Evolutionary conservation across 2,888 invertebrate genomes (phyloP).

Genomic region (Platycheirus rosarum): DNA sequence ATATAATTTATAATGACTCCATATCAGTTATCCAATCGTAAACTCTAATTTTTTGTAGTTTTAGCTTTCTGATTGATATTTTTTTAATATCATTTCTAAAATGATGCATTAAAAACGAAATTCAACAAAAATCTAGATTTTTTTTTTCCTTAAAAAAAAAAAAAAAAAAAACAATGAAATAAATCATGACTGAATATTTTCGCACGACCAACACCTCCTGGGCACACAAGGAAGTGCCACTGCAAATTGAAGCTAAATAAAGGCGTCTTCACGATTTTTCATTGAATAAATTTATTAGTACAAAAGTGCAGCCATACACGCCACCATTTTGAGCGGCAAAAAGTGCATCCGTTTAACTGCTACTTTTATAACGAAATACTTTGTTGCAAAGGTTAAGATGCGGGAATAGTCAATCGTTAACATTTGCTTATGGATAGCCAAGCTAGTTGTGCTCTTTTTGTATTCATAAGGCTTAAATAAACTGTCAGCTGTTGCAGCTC

Average conservation of each 20-base stretch:
- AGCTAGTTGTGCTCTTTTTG: conserved; percentile 14
- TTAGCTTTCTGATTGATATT: no score
- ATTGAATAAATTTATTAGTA: conserved; percentile 66
- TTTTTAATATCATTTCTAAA: no score
- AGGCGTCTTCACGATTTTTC: conserved; percentile 58
- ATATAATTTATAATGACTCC: no score
- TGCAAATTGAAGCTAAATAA: conserved; percentile 70
- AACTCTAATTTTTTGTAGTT: no score
- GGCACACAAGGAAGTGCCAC: conserved; percentile 57
- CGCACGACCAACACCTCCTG: conserved; percentile 67
- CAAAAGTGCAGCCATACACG: conserved; percentile 7
- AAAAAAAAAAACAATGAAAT: conserved; percentile 4
- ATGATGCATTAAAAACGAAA: no score
- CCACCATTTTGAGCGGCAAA: neutral
- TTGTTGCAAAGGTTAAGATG: conserved; percentile 16
- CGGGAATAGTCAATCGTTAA: conserved; percentile 20
- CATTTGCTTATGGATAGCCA: conserved; percentile 38
- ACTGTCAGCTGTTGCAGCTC: neutral
- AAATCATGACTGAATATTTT: conserved; percentile 61
- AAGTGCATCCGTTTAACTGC: neutral
- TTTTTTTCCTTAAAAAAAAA: neutral
- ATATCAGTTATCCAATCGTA: no score
- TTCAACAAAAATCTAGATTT: no score
- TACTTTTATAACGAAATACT: neutral
- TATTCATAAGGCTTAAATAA: neutral